Conservation (phyloP, 2,113 vertebrate genomes). For the Microtus pennsylvanicus region DNA sequence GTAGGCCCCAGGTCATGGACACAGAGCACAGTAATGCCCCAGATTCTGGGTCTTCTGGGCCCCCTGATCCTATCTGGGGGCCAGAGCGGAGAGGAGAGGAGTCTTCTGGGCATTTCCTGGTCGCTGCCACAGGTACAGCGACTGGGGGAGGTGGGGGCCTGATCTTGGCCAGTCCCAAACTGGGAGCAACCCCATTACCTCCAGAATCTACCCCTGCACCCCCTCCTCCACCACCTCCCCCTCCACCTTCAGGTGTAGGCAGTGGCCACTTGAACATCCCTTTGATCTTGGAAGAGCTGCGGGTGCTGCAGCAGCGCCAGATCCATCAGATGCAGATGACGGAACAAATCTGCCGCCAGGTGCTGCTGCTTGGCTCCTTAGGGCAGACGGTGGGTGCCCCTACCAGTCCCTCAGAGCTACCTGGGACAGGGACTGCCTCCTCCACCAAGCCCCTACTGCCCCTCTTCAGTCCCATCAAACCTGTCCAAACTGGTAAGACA, state of each 20-base stretch:
- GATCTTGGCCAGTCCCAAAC: conserved; percentile 86
- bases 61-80: conserved; percentile 74
- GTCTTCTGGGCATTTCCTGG: conserved; percentile 74
- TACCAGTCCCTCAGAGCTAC: conserved; percentile 78
- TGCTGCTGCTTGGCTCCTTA: conserved; percentile 90
- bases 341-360: conserved; percentile 95
- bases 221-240: conserved; percentile 72
- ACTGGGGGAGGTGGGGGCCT: conserved; percentile 80
- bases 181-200: conserved; percentile 80
- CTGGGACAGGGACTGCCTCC: conserved; percentile 78
- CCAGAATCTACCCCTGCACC: conserved; percentile 80
- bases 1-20: conserved; percentile 79
- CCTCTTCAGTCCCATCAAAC: conserved; percentile 82
- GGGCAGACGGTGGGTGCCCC: conserved; percentile 74
- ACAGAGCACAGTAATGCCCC: conserved; percentile 72
- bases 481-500: conserved; percentile 72
- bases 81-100: conserved; percentile 76
- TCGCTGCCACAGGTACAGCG: conserved; percentile 77
- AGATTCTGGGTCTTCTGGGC: conserved; percentile 58
- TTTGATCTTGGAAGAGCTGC: conserved; percentile 93
- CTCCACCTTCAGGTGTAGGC: conserved; percentile 66
- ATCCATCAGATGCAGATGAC: conserved; percentile 98
- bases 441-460: conserved; percentile 86
- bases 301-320: conserved; percentile 94
- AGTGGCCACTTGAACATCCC: conserved; percentile 88